phyloP scores from a whole-genome alignment of 2,113 vertebrate genomes.

The Heptranchias perlo region DNA sequence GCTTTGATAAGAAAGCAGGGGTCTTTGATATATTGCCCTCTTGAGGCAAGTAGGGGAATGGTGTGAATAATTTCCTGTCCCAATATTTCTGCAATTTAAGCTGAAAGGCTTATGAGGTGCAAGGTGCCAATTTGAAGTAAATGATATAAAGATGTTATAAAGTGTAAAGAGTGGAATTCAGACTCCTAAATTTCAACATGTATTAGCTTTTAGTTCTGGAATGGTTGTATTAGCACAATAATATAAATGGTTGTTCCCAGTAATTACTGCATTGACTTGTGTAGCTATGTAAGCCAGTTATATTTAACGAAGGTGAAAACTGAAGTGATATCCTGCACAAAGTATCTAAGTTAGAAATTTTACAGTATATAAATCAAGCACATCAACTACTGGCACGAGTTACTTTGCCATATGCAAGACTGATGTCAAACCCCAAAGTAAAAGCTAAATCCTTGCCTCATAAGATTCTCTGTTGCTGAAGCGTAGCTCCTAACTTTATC shows the following conservation, averaged over 20 bases:
- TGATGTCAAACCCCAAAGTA: neutral
- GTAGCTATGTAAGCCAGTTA: neutral
- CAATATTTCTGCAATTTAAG: neutral
- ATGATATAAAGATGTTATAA: neutral
- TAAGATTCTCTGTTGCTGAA: neutral
- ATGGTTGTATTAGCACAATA: neutral
- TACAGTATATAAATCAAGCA: neutral
- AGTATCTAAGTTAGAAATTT: neutral
- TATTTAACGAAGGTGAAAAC: neutral
- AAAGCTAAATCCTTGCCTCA: neutral
- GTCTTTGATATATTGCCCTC: constrained; percentile 38
- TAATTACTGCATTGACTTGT: neutral
- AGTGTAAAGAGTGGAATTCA: neutral
- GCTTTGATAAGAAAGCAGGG: constrained; percentile 36
- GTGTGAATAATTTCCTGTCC: neutral
- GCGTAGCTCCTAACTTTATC: neutral
- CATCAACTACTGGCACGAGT: neutral
- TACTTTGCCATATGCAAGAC: neutral
- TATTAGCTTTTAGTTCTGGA: neutral
- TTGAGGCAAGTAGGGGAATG: constrained; percentile 34
- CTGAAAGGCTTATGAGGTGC: neutral
- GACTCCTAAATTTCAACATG: neutral
- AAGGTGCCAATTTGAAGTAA: neutral
- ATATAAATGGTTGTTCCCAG: neutral
- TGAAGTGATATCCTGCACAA: neutral